Evolutionary conservation across 2,888 invertebrate genomes (phyloP).

Genomic region (Drosophila peninsularis): DNA sequence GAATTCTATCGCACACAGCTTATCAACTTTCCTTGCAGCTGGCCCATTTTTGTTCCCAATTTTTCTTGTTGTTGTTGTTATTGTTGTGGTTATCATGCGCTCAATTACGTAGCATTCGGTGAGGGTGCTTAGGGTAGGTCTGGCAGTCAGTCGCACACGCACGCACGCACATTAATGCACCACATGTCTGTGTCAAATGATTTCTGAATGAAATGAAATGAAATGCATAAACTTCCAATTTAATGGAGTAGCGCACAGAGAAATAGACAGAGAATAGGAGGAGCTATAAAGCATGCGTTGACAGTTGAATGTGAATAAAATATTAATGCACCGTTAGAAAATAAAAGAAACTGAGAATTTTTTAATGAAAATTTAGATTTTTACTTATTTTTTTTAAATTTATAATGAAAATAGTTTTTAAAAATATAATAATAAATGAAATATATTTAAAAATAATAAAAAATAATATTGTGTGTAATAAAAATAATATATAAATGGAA

Average conservation of each 20-base stretch:
- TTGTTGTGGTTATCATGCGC: conserved; percentile 60
- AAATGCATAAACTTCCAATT: not conserved
- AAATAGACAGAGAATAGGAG: not conserved
- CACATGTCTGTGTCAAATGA: conserved; percentile 25
- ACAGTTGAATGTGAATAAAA: not conserved
- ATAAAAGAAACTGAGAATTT: too few relatives aligned
- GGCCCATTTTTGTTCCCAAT: conserved; percentile 31
- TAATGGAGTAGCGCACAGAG: not conserved
- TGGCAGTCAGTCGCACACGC: conserved; percentile 6
- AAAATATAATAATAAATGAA: not conserved
- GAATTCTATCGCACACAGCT: conserved; percentile 12
- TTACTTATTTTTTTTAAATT: too few relatives aligned
- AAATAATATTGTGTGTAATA: not conserved
- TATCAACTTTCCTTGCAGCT: conserved; percentile 39
- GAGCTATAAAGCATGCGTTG: not conserved
- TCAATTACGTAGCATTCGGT: conserved; percentile 55
- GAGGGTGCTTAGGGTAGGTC: conserved; percentile 50
- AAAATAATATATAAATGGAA: not conserved
- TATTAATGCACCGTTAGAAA: too few relatives aligned
- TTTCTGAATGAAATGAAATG: conserved; percentile 21
- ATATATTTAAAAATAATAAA: not conserved
- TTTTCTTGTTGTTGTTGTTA: conserved; percentile 30
- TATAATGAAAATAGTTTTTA: not conserved
- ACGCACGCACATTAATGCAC: conserved; percentile 1
- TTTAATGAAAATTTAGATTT: too few relatives aligned